phyloP scores from a whole-genome alignment of 1,140 invertebrate genomes.

The Chelonus insularis region DNA sequence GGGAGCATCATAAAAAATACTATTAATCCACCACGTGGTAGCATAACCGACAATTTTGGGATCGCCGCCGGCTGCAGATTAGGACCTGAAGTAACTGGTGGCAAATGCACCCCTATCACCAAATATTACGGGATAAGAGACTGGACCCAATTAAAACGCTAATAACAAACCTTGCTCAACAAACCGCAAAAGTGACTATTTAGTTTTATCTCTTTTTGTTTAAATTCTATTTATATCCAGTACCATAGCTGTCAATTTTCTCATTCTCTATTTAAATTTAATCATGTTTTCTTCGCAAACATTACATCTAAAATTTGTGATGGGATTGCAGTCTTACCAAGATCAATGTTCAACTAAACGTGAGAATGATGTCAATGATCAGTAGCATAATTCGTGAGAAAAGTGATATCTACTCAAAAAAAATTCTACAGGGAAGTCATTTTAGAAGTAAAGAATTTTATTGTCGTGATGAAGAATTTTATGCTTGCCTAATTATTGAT shows the following conservation, averaged over 20 bases:
- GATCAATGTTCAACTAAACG: not conserved
- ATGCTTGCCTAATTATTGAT: too few relatives aligned
- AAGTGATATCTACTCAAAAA: not conserved
- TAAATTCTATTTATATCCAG: conserved; percentile 16
- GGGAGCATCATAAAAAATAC: conserved; percentile 15
- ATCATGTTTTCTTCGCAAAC: not conserved
- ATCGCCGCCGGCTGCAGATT: conserved; percentile 54
- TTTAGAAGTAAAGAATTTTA: too few relatives aligned
- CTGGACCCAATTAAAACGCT: conserved; percentile 53
- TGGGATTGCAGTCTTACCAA: not conserved
- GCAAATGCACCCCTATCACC: conserved; percentile 42
- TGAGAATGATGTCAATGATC: not conserved
- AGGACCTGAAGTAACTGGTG: conserved; percentile 46
- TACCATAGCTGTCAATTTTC: not conserved
- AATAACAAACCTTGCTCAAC: conserved; percentile 49
- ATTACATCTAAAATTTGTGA: not conserved
- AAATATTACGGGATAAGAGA: conserved; percentile 54
- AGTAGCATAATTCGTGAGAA: conserved; percentile 1
- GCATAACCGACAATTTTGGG: conserved; percentile 49
- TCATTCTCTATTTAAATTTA: too few relatives aligned
- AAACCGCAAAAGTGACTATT: conserved; percentile 30
- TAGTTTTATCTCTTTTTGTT: conserved; percentile 15
- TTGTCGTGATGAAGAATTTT: too few relatives aligned
- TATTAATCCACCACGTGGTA: conserved; percentile 19
- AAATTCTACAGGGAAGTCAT: not conserved